Evolutionary conservation across 2,888 invertebrate genomes (phyloP).

Genomic region (Nudaria mundana): DNA sequence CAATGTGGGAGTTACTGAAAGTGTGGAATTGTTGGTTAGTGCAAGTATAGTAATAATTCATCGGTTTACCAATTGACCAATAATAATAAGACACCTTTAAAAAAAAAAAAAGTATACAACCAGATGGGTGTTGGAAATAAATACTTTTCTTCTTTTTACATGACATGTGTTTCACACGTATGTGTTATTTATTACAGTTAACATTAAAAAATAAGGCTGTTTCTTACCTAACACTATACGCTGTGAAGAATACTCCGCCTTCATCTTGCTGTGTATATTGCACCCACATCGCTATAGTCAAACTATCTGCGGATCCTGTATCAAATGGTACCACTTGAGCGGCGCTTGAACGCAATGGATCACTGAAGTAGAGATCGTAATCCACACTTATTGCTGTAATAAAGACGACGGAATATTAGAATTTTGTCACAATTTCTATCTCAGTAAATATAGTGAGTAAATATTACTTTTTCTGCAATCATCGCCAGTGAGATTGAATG

Average conservation of each 20-base stretch:
- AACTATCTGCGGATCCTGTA: constrained; percentile 86
- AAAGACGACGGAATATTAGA: constrained; percentile 12
- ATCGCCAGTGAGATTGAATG: constrained; percentile 97
- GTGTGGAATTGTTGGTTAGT: too few relatives aligned
- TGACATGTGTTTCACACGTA: too few relatives aligned
- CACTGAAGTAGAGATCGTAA: constrained; percentile 97
- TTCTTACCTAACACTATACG: constrained; percentile 91
- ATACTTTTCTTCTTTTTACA: too few relatives aligned
- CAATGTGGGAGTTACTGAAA: constrained; percentile 88
- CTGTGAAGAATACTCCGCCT: constrained; percentile 95
- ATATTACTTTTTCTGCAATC: constrained; percentile 95
- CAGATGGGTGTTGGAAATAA: too few relatives aligned
- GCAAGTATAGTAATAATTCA: too few relatives aligned
- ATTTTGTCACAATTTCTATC: constrained; percentile 4
- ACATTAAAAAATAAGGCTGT: too few relatives aligned
- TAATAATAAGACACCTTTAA: too few relatives aligned
- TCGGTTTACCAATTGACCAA: too few relatives aligned
- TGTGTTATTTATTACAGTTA: too few relatives aligned
- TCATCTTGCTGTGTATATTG: constrained; percentile 96
- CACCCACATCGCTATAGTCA: constrained; percentile 98
- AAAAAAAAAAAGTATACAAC: too few relatives aligned
- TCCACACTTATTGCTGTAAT: constrained; percentile 97
- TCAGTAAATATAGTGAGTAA: constrained; percentile 1
- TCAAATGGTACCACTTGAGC: constrained; percentile 96
- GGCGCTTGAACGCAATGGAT: constrained; percentile 93